Evolutionary conservation across 2,113 vertebrate species (phyloP).

Genomic region (Rhinogobius similis): DNA sequence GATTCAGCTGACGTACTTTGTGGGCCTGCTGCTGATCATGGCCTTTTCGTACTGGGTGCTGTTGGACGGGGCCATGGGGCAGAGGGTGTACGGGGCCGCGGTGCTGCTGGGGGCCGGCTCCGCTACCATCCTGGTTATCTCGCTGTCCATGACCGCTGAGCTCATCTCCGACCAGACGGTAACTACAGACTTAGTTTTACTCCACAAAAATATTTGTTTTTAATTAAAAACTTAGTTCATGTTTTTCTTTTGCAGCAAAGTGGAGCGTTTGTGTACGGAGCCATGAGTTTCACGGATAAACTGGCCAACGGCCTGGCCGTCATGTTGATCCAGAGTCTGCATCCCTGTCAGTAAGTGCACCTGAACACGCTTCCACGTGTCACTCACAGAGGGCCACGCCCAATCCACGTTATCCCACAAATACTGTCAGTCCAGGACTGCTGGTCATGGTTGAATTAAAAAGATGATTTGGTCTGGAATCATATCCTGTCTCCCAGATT

Average conservation of each 20-base stretch:
- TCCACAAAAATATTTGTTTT: too few species aligned
- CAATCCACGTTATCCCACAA: too few species aligned
- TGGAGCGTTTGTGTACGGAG: conserved; percentile 90
- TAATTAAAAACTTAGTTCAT: too few species aligned
- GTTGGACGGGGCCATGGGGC: conserved; percentile 72
- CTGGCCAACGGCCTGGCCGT: conserved; percentile 90
- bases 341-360: conserved; percentile 88
- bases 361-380: too few species aligned
- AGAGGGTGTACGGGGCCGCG: conserved; percentile 80
- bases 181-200: too few species aligned
- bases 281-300: conserved; percentile 97
- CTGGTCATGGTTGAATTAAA: too few species aligned
- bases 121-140: conserved; percentile 91
- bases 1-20: conserved; percentile 87
- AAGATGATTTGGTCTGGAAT: too few species aligned
- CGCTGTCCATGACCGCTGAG: conserved; percentile 92
- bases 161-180: conserved; percentile 92
- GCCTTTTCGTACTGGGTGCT: conserved; percentile 89
- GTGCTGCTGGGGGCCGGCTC: conserved; percentile 85
- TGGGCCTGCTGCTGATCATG: conserved; percentile 86
- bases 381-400: too few species aligned
- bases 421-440: too few species aligned
- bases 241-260: conserved; percentile 80
- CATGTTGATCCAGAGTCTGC: conserved; percentile 86
- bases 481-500: too few species aligned